Evolutionary conservation across 1,140 invertebrate genomes (phyloP), one percentile per base, ranked within the genome.

Genomic region (Muscidifurax raptorellus): DNA sequence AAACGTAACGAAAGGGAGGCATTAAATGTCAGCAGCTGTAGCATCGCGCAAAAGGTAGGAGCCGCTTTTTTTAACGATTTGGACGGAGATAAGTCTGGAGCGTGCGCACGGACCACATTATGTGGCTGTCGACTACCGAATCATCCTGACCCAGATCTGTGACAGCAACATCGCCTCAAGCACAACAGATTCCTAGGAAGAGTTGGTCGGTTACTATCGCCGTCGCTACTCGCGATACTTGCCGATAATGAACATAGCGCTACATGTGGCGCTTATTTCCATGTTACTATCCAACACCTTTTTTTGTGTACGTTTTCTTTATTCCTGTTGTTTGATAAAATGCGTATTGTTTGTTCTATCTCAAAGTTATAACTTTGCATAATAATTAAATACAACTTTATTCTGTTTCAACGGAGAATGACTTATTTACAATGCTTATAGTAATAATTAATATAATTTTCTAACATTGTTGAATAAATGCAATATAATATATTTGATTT

Each of bases 131-230:
- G 83, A 88, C 89, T 91, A 90, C 89, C 89, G 90, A 90, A 91
- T 90, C 88, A 90, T 91, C 89, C 88, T 91, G 90, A 90, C 90
- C 90, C 86, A 92, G 88, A 91, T 91, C 80, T 79, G 82, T 85
- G 78, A 81, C 32, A 72, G 44, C 71, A 71, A 71, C 67, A 13
- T 86, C 89, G 86, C 80, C 88, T 81, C 83, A 69, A 84, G 88
- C 59, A 52, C 44, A 66, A 25, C 18, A 67, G 76, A 83, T 83
- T 83, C 72, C 27, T n/a, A 71, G 10, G 22, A 82, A 27, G 27
- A 76, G 44, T 67, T 72, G 25, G 47, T 40, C 30, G 69, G 28
- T 40, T 74, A 30, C 18, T 47, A 15, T 28, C 25, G n/a, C 6
- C 13, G 52, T 27, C 15, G 47, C 18, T 44, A 44, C 40, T 71